Evolutionary conservation across 1,140 invertebrate genomes (phyloP).

Genomic region (Helicoverpa armigera): DNA sequence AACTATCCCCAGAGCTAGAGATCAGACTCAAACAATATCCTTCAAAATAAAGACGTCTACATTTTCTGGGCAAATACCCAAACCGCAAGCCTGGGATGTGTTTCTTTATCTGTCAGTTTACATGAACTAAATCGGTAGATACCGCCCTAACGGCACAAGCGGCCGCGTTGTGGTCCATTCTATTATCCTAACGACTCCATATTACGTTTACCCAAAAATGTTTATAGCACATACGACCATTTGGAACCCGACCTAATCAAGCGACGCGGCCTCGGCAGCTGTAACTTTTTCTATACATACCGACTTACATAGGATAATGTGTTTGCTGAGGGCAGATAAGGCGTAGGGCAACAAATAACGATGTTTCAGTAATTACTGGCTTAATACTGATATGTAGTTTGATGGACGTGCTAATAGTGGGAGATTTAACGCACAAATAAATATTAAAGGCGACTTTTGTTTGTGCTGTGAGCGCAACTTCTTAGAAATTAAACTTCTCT

Average conservation of each 20-base stretch:
- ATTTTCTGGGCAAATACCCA: not conserved
- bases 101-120: slow-evolving; percentile 51
- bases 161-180: slow-evolving; percentile 57
- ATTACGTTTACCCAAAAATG: slow-evolving; percentile 83
- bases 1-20: not conserved
- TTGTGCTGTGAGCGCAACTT: too few species aligned
- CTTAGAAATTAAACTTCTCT: too few species aligned
- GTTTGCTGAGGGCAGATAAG: slow-evolving; percentile 59
- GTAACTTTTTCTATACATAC: slow-evolving; percentile 61
- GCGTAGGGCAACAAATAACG: slow-evolving; percentile 45
- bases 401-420: slow-evolving; percentile 1
- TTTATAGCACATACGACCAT: slow-evolving; percentile 65
- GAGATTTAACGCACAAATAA: too few species aligned
- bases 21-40: not conserved
- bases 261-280: slow-evolving; percentile 58
- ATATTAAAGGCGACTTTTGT: too few species aligned
- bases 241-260: slow-evolving; percentile 70
- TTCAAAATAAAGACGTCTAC: slow-evolving; percentile 25
- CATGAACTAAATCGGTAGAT: slow-evolving; percentile 54
- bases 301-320: slow-evolving; percentile 52
- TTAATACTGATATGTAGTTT: slow-evolving; percentile 23
- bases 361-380: slow-evolving; percentile 32
- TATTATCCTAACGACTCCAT: slow-evolving; percentile 77
- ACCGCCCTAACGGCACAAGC: slow-evolving; percentile 47
- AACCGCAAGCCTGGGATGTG: slow-evolving; percentile 14